These are phyloP conservation scores for Megaceryle alcyon DNA, from an alignment of 2,797 vertebrate genomes.

Conservation along the genomic window DNA sequence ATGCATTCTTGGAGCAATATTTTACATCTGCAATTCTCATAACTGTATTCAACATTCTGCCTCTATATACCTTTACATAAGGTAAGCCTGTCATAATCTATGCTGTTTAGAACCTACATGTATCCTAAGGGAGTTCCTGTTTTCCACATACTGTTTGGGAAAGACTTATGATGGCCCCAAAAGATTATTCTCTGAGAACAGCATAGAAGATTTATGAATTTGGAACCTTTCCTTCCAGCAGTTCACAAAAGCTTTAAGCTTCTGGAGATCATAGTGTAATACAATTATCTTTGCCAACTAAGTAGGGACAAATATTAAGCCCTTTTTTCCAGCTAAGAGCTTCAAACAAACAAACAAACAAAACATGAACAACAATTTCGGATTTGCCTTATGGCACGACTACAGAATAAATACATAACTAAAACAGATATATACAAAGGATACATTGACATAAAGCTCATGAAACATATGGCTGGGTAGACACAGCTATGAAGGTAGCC, in stretches of 20 bases:
- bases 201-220: neutral
- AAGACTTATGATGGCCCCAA: neutral
- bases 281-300: neutral
- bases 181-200: neutral
- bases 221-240: neutral
- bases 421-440: neutral
- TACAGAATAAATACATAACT: neutral
- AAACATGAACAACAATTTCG: neutral
- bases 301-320: neutral
- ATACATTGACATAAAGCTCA: neutral
- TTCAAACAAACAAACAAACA: neutral
- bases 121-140: neutral
- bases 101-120: neutral
- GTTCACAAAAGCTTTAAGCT: neutral
- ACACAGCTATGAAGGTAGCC: neutral
- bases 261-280: neutral
- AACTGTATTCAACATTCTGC: neutral
- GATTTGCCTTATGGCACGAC: neutral
- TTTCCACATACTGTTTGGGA: neutral
- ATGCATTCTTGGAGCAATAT: neutral
- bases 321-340: neutral
- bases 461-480: neutral
- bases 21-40: neutral
- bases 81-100: neutral
- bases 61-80: neutral